Evolutionary conservation across 2,888 invertebrate genomes (phyloP).

Genomic region (Oscheius sp.): DNA sequence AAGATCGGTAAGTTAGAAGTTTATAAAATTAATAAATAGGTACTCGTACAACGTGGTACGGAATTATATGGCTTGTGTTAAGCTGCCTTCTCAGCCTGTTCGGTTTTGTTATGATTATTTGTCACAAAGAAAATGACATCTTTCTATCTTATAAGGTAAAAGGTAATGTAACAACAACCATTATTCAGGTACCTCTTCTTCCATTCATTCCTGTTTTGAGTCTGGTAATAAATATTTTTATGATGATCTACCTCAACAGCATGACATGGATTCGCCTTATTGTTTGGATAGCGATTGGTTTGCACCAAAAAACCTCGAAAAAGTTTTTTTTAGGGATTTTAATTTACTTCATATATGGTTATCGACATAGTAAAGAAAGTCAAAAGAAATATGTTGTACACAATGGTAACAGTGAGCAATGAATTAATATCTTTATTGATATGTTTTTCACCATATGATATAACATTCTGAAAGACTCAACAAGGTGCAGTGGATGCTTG

Average conservation of each 20-base stretch:
- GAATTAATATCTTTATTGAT: background rate
- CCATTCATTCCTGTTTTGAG: slow-evolving; percentile 90
- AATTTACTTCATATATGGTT: slow-evolving; percentile 44
- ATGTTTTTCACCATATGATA: slow-evolving; percentile 2
- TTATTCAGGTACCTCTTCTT: slow-evolving; percentile 80
- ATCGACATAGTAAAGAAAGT: slow-evolving; percentile 43
- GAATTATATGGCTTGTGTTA: slow-evolving; percentile 15
- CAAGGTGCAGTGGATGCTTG: background rate
- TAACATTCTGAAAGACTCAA: slow-evolving; percentile 9
- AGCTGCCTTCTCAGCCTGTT: slow-evolving; percentile 15
- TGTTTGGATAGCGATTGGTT: slow-evolving; percentile 87
- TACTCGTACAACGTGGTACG: background rate
- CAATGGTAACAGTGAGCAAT: too few species aligned
- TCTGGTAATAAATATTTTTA: slow-evolving; percentile 89
- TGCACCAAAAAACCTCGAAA: background rate
- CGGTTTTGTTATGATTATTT: slow-evolving; percentile 32
- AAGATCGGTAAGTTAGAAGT: slow-evolving; percentile 16
- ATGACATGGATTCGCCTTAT: slow-evolving; percentile 87
- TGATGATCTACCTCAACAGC: slow-evolving; percentile 88
- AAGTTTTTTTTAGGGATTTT: slow-evolving; percentile 31
- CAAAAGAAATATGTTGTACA: too few species aligned
- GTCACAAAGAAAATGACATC: slow-evolving; percentile 37
- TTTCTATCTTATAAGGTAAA: slow-evolving; percentile 33
- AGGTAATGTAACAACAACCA: background rate
- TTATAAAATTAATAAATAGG: background rate